A percentile compares a stretch with the other conserved stretches of the same genome.
These are phyloP conservation scores for Eudemis profundana DNA, from an alignment of 2,888 invertebrate species.

Conservation along the genomic window DNA sequence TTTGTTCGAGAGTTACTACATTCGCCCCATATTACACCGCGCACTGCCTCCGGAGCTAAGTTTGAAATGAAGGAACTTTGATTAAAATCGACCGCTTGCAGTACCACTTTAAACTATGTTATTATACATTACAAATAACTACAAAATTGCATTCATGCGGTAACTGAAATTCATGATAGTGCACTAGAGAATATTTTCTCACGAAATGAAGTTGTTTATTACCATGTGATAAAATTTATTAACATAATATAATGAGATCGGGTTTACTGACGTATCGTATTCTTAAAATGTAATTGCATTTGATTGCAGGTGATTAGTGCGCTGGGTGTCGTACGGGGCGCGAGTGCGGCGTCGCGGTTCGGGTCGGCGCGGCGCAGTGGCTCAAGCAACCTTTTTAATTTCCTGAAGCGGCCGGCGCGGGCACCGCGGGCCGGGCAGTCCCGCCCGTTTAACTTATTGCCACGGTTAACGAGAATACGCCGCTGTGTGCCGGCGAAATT, in stretches of 20 bases:
- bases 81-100: constrained; percentile 76
- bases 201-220: constrained; percentile 7
- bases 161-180: background rate
- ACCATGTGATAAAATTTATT: too few species aligned
- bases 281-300: background rate
- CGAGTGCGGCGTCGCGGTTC: constrained; percentile 31
- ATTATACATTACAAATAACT: constrained; percentile 40
- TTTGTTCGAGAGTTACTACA: constrained; percentile 77
- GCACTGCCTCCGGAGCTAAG: constrained; percentile 67
- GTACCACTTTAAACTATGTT: constrained; percentile 49
- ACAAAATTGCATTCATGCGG: constrained; percentile 12
- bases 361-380: constrained; percentile 47
- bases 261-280: background rate
- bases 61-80: constrained; percentile 79
- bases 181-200: background rate
- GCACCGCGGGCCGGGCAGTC: constrained; percentile 48
- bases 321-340: constrained; percentile 52
- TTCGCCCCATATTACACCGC: constrained; percentile 72
- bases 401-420: constrained; percentile 52
- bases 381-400: constrained; percentile 46
- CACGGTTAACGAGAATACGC: constrained; percentile 85
- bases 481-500: constrained; percentile 84
- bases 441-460: constrained; percentile 84
- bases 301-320: constrained; percentile 7
- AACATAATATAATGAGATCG: too few species aligned